A percentile compares a stretch with the other conserved stretches of the same genome.
Evolutionary conservation across 2,113 vertebrate genomes (phyloP).

Genomic region (Ictidomys tridecemlineatus): DNA sequence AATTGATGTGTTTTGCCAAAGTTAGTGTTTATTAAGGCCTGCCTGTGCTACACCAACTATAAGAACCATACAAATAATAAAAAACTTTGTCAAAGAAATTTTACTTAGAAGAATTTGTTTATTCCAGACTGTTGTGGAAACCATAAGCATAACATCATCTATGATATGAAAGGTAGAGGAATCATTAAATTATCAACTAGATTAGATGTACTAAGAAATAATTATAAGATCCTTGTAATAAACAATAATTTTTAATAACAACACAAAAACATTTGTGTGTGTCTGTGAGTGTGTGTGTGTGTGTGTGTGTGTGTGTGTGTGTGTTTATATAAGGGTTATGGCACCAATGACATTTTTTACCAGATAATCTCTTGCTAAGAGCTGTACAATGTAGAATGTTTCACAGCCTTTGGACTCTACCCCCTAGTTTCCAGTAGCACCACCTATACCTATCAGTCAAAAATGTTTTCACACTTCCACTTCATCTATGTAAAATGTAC

Average conservation of each 20-base stretch:
- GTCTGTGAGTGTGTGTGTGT: neutral
- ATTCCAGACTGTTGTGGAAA: slow-evolving; percentile 2
- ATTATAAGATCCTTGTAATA: neutral
- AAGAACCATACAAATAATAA: slow-evolving; percentile 19
- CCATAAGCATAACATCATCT: neutral
- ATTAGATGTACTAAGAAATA: neutral
- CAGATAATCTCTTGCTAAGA: neutral
- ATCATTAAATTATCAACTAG: neutral
- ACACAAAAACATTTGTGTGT: neutral
- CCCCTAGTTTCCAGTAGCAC: neutral
- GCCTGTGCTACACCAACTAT: neutral
- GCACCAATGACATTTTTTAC: neutral
- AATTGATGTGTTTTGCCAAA: neutral
- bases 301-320: neutral
- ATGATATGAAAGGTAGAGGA: neutral
- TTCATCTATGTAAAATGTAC: neutral
- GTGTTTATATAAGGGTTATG: neutral
- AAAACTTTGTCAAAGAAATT: neutral
- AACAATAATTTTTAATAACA: neutral
- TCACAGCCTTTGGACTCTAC: neutral
- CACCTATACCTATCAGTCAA: neutral
- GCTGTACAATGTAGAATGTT: neutral
- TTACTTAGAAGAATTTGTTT: slow-evolving; percentile 34
- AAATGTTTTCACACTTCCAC: neutral
- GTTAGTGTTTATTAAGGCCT: neutral